Percentiles rank a stretch among this genome's conserved stretches.
Evolutionary conservation across 2,113 vertebrate species (phyloP).

Genomic region (Corapipo altera): DNA sequence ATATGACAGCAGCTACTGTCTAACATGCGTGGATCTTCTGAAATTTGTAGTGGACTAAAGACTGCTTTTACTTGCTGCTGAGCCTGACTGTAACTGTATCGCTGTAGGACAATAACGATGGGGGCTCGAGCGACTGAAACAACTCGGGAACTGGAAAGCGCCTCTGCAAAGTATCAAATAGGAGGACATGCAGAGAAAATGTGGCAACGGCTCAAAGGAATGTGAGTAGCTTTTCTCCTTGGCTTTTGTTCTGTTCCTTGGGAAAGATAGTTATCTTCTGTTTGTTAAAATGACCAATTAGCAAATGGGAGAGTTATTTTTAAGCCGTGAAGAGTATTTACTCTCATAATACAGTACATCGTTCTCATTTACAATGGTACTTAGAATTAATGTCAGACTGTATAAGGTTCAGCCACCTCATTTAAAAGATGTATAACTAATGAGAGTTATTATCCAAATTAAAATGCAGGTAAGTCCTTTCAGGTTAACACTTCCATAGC

Average conservation of each 20-base stretch:
- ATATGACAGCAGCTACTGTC: conserved; percentile 56
- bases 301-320: not conserved
- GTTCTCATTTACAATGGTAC: not conserved
- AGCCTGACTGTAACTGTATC: conserved; percentile 73
- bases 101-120: conserved; percentile 73
- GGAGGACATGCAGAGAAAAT: conserved; percentile 82
- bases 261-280: conserved; percentile 13
- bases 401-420: not conserved
- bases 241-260: conserved; percentile 36
- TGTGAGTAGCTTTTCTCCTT: conserved; percentile 76
- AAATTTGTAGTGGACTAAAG: conserved; percentile 62
- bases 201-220: conserved; percentile 84
- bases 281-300: conserved; percentile 33
- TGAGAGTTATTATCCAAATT: not conserved
- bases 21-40: conserved; percentile 54
- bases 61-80: conserved; percentile 70
- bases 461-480: conserved; percentile 31
- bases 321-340: conserved; percentile 15
- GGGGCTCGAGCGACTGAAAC: conserved; percentile 74
- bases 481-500: not conserved
- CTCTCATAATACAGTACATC: not conserved
- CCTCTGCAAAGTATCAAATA: conserved; percentile 75
- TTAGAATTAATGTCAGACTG: not conserved
- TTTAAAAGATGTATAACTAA: not conserved
- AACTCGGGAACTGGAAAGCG: conserved; percentile 71